A percentile compares a stretch with the other conserved stretches of the same genome.
phyloP scores from a whole-genome alignment of 2,797 vertebrate species.

The Sparus aurata region DNA sequence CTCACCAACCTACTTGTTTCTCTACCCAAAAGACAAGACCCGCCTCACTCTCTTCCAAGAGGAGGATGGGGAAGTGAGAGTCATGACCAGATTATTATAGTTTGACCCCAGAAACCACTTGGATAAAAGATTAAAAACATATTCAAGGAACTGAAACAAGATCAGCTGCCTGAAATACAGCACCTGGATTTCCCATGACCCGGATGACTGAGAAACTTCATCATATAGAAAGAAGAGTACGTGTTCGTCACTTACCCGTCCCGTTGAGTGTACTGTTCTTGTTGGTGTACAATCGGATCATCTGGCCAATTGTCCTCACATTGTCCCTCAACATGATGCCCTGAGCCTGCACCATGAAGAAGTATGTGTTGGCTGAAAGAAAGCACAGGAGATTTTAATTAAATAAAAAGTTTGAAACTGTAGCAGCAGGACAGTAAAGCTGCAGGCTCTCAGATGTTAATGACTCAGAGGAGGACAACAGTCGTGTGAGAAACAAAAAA shows the following conservation, averaged over 20 bases:
- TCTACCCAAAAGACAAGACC: no score
- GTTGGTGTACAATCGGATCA: slow-evolving; percentile 97
- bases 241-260: slow-evolving; percentile 86
- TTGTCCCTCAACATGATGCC: slow-evolving; percentile 98
- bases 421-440: not conserved
- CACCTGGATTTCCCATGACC: no score
- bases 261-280: slow-evolving; percentile 96
- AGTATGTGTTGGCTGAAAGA: slow-evolving; percentile 94
- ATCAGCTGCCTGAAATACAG: no score
- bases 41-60: no score
- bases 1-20: no score
- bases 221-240: not conserved
- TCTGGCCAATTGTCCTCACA: slow-evolving; percentile 95
- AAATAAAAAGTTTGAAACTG: not conserved
- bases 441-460: not conserved
- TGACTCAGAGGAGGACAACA: not conserved
- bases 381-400: not conserved
- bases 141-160: no score
- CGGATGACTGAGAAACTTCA: no score
- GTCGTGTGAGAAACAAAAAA: not conserved
- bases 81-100: no score
- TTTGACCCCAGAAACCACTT: no score
- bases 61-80: no score
- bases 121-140: no score
- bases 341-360: slow-evolving; percentile 98